phyloP scores from a whole-genome alignment of 2,797 vertebrate species.

The Syndactyla subalaris region DNA sequence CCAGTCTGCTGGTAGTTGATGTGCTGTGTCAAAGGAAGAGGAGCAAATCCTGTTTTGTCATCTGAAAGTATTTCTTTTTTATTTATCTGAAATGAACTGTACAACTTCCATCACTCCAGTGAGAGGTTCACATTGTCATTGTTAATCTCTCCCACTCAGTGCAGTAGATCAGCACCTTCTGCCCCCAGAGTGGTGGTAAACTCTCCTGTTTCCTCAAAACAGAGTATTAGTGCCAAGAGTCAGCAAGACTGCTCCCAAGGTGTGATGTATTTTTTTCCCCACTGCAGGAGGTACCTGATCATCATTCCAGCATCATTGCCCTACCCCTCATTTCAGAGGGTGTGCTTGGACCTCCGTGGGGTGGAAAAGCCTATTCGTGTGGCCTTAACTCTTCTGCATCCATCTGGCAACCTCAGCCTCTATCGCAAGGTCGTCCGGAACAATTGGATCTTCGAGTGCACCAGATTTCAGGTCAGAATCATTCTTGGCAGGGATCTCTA shows the following conservation, averaged over 20 bases:
- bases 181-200: background rate
- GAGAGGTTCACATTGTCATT: background rate
- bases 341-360: constrained; percentile 67
- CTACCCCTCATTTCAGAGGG: constrained; percentile 65
- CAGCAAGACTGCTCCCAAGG: rapidly evolving
- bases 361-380: constrained; percentile 50
- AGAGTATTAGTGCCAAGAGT: background rate
- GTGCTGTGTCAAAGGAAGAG: background rate
- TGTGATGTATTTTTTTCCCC: background rate
- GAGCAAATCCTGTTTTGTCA: background rate
- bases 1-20: background rate
- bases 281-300: constrained; percentile 67
- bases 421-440: constrained; percentile 36
- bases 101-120: background rate
- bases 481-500: background rate
- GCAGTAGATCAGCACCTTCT: background rate
- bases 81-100: background rate
- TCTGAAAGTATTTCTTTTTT: background rate
- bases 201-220: background rate
- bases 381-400: constrained; percentile 24
- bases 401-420: constrained; percentile 49
- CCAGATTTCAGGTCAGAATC: constrained; percentile 42
- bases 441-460: constrained; percentile 39
- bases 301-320: constrained; percentile 56
- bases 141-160: background rate